These are phyloP conservation scores for Anser brachyrhynchus DNA, from an alignment of 2,113 vertebrate genomes.

Conservation along the genomic window DNA sequence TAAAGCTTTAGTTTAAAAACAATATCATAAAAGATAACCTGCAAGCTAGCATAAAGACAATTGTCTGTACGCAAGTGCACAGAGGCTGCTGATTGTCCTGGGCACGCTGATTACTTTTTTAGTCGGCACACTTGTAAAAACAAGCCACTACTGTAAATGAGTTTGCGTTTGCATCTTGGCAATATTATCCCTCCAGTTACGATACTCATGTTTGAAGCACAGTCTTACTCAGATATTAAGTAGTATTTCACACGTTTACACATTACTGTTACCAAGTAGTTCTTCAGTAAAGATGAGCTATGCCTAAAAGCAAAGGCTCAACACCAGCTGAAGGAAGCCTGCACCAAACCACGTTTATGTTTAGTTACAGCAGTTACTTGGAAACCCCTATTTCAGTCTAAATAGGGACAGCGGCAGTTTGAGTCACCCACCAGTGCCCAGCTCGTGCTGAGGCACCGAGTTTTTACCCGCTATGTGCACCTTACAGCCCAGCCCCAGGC, in stretches of 20 bases:
- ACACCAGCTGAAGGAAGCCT: not conserved
- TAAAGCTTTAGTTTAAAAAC: not conserved
- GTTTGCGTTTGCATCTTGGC: not conserved
- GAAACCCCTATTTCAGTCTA: too few species aligned
- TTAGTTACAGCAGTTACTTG: not conserved
- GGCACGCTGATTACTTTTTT: not conserved
- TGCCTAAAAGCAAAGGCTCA: not conserved
- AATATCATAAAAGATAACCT: not conserved
- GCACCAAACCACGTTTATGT: not conserved
- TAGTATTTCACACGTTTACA: not conserved
- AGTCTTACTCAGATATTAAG: not conserved
- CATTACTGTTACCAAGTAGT: not conserved
- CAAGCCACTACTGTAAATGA: not conserved
- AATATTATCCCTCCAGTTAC: not conserved
- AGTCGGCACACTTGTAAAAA: not conserved
- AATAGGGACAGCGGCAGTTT: rapidly evolving
- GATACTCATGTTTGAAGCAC: not conserved
- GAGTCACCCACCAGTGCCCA: too few species aligned
- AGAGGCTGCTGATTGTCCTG: not conserved
- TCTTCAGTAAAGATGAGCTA: not conserved
- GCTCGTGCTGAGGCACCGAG: not conserved
- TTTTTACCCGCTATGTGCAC: rapidly evolving
- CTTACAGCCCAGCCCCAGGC: not conserved
- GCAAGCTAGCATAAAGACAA: not conserved
- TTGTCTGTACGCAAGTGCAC: not conserved